These are phyloP conservation scores for Hassar affinis DNA, from an alignment of 2,113 vertebrate species.

Conservation along the genomic window DNA sequence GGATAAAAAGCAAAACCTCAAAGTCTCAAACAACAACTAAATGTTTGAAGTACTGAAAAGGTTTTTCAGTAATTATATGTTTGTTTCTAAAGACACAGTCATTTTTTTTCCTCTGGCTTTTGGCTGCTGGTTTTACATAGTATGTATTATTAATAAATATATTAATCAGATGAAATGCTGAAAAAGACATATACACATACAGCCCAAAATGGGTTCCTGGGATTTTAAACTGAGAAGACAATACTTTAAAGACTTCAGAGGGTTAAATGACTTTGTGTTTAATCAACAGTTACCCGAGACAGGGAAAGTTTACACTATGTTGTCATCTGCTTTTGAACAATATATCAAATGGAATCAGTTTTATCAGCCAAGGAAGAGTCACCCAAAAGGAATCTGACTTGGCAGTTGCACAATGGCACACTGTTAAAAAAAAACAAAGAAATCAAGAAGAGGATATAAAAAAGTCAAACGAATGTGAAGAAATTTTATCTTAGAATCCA, in stretches of 20 bases:
- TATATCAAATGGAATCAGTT: background rate
- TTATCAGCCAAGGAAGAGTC: background rate
- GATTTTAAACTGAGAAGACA: background rate
- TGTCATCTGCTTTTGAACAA: background rate
- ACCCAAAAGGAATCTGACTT: background rate
- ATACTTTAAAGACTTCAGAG: background rate
- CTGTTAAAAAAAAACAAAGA: background rate
- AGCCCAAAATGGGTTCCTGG: background rate
- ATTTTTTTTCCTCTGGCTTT: too few relatives aligned
- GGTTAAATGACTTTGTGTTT: background rate
- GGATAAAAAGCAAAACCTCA: background rate
- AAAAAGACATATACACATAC: background rate
- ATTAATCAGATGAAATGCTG: background rate
- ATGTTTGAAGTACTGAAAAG: too few relatives aligned
- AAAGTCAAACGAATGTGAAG: background rate
- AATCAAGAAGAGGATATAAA: background rate
- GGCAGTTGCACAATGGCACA: background rate
- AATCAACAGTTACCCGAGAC: conserved; percentile 1
- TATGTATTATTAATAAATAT: too few relatives aligned
- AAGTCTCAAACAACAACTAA: background rate
- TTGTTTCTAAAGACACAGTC: too few relatives aligned
- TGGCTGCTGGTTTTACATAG: too few relatives aligned
- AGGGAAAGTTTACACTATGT: background rate
- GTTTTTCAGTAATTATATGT: too few relatives aligned
- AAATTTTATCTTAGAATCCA: background rate